Percentiles rank a stretch among this genome's conserved stretches.
These are phyloP conservation scores for Gastracanthus pulcherrimus DNA, from an alignment of 2,888 invertebrate species.

Conservation along the genomic window DNA sequence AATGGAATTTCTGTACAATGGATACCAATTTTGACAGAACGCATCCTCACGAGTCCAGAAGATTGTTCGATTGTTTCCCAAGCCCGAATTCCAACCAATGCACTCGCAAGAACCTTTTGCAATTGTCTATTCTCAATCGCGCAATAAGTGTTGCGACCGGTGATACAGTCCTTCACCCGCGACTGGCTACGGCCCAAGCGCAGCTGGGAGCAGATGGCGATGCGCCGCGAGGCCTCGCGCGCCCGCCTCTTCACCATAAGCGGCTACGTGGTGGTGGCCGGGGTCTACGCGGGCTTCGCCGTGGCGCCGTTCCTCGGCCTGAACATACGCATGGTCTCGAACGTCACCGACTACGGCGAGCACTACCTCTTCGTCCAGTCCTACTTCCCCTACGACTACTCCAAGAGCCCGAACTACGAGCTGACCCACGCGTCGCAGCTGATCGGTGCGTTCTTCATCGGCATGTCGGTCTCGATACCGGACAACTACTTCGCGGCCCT, in stretches of 20 bases:
- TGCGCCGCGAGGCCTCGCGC: neutral
- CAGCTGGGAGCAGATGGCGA: neutral
- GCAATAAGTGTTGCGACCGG: conserved; percentile 1
- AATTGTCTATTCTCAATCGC: neutral
- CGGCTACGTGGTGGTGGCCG: neutral
- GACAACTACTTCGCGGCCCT: conserved; percentile 34
- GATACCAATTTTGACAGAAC: too few relatives aligned
- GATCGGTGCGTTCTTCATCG: neutral
- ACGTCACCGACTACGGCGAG: neutral
- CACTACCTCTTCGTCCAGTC: neutral
- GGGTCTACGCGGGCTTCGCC: neutral
- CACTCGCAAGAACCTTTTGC: neutral
- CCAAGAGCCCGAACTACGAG: neutral
- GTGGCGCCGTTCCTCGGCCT: neutral
- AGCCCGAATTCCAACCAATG: too few relatives aligned
- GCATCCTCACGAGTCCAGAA: neutral
- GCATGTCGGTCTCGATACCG: conserved; percentile 2
- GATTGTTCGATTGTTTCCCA: neutral
- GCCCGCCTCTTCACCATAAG: neutral
- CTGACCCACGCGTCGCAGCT: neutral
- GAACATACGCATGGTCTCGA: conserved; percentile 1
- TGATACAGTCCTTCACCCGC: neutral
- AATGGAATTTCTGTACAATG: too few relatives aligned
- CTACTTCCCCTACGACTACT: conserved; percentile 25
- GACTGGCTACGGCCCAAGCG: conserved; percentile 1